Percentiles rank a stretch among this genome's conserved stretches.
Conservation (phyloP, 1,140 invertebrate species). For the Aphelinus atriplicis region DNA sequence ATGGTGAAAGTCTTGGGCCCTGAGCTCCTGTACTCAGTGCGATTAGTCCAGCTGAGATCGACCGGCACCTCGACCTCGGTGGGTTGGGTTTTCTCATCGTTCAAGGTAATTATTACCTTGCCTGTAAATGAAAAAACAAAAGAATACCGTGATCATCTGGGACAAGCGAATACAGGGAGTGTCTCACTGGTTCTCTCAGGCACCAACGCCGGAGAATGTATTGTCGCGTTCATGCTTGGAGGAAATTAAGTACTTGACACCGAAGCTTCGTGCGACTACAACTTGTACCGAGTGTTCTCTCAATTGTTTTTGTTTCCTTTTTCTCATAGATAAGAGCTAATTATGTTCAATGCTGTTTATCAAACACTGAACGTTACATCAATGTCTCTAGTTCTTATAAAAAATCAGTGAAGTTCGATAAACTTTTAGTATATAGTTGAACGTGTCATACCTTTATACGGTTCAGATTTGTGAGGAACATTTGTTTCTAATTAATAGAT, state of each 20-base stretch:
- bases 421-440: too few species aligned
- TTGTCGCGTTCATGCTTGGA: conserved; percentile 8
- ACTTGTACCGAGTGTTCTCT: conserved; percentile 1
- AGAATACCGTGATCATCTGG: conserved; percentile 34
- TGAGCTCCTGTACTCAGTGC: conserved; percentile 18
- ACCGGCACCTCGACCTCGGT: conserved; percentile 41
- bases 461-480: too few species aligned
- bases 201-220: neutral
- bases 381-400: too few species aligned
- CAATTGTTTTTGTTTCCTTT: conserved; percentile 1
- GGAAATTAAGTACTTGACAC: conserved; percentile 7
- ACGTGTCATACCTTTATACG: too few species aligned
- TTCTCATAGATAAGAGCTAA: too few species aligned
- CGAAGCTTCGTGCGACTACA: neutral
- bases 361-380: too few species aligned
- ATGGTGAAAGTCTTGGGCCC: conserved; percentile 26
- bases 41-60: conserved; percentile 36
- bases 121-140: conserved; percentile 33
- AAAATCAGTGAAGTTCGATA: too few species aligned
- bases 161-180: conserved; percentile 9
- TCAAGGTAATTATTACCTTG: conserved; percentile 42
- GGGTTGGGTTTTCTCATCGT: conserved; percentile 33
- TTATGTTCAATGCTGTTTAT: too few species aligned
- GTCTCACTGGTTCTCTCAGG: neutral
- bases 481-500: too few species aligned